phyloP scores from a whole-genome alignment of 2,113 vertebrate genomes.

The Aptenodytes forsteri region DNA sequence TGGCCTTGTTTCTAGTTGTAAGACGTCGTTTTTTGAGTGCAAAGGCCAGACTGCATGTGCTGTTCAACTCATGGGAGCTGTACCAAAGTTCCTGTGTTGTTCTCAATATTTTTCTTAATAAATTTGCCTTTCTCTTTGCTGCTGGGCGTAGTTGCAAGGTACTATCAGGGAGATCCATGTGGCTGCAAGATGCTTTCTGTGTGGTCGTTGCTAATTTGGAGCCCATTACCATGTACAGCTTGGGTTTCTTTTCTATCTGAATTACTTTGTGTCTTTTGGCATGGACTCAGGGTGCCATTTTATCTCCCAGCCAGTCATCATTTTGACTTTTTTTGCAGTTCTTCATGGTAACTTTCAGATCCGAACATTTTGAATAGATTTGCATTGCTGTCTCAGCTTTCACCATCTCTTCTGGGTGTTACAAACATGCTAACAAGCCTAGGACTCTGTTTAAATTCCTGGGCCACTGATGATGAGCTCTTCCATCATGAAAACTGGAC shows the following conservation, averaged over 20 bases:
- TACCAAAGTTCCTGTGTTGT: background rate
- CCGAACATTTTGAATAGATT: background rate
- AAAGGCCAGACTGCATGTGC: background rate
- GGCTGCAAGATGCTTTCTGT: background rate
- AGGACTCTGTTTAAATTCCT: background rate
- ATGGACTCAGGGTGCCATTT: background rate
- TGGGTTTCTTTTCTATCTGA: background rate
- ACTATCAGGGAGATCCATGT: background rate
- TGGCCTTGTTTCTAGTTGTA: background rate
- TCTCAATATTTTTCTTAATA: background rate
- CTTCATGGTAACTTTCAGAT: background rate
- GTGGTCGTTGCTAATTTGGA: background rate
- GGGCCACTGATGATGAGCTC: background rate
- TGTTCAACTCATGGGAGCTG: background rate
- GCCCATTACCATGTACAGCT: accelerated
- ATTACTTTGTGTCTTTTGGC: background rate
- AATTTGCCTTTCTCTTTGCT: background rate
- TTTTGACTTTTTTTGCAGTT: background rate
- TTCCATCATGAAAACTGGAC: background rate
- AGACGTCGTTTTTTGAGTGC: background rate
- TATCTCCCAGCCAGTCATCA: background rate
- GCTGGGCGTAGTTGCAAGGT: background rate
- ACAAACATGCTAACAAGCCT: background rate
- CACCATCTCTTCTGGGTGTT: background rate
- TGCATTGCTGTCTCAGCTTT: background rate